Evolutionary conservation across 2,113 vertebrate species (phyloP).

Genomic region (Desmodus rotundus): DNA sequence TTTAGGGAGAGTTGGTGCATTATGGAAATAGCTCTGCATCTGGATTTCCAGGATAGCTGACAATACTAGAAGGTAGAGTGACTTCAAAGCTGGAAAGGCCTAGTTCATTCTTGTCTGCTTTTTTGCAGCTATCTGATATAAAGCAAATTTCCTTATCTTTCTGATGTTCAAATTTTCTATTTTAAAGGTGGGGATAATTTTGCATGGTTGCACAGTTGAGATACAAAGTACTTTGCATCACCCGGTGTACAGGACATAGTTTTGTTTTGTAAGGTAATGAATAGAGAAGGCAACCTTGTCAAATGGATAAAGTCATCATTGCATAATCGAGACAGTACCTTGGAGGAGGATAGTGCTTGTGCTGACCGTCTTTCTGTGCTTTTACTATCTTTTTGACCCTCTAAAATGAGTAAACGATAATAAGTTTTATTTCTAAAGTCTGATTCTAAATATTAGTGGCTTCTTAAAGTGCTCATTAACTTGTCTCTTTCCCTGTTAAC

Average conservation of each 20-base stretch:
- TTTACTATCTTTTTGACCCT: not conserved
- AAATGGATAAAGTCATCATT: not conserved
- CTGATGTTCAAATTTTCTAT: not conserved
- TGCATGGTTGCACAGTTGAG: not conserved
- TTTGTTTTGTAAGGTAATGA: not conserved
- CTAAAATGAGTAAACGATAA: constrained; percentile 13
- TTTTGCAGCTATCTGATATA: not conserved
- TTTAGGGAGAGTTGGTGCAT: constrained; percentile 5
- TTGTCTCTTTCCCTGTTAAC: constrained; percentile 44
- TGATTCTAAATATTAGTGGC: constrained; percentile 28
- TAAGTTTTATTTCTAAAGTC: constrained; percentile 36
- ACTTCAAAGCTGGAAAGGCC: not conserved
- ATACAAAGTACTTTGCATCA: not conserved
- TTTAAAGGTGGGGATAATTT: not conserved
- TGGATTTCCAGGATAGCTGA: not conserved
- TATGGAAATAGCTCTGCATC: not conserved
- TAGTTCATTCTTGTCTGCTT: not conserved
- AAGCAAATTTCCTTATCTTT: not conserved
- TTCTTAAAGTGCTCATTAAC: constrained; percentile 45
- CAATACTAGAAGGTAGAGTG: not conserved
- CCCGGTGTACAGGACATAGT: not conserved
- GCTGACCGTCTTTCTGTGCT: not conserved
- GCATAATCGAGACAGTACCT: not conserved
- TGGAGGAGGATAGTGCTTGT: not conserved
- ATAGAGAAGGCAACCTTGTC: not conserved